Evolutionary conservation across 2,888 invertebrate species (phyloP).

Genomic region (Zhengitettix transpicula): DNA sequence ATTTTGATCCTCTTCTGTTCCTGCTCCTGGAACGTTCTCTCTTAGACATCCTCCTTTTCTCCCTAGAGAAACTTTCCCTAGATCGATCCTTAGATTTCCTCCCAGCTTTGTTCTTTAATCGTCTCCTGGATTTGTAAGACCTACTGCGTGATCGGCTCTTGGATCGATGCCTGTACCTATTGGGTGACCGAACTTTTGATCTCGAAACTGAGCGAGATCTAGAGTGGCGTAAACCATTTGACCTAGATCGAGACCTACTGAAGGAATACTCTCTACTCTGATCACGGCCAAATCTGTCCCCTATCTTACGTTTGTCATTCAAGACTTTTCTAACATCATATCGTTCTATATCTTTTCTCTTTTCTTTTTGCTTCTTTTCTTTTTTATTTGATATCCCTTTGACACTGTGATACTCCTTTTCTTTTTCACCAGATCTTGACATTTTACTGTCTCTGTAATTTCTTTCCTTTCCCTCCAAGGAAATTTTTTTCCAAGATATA

Average conservation of each 20-base stretch:
- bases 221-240: conserved; percentile 22
- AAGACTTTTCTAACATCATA: conserved; percentile 71
- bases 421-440: conserved; percentile 24
- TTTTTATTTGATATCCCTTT: conserved; percentile 15
- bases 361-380: conserved; percentile 33
- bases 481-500: conserved; percentile 60
- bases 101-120: conserved; percentile 19
- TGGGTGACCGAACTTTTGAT: conserved; percentile 12
- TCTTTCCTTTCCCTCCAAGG: conserved; percentile 56
- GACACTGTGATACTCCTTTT: conserved; percentile 27
- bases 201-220: conserved; percentile 20
- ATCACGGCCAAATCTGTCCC: conserved; percentile 67
- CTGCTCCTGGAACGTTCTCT: conserved; percentile 17
- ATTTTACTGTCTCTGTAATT: conserved; percentile 48
- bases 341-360: conserved; percentile 61
- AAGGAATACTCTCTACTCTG: conserved; percentile 30
- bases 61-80: conserved; percentile 24
- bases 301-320: conserved; percentile 42
- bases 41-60: conserved; percentile 19
- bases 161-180: conserved; percentile 11
- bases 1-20: conserved; percentile 17
- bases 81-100: conserved; percentile 18
- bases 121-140: conserved; percentile 14
- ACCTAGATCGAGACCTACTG: conserved; percentile 19
- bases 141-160: conserved; percentile 13